phyloP scores from a whole-genome alignment of 2,797 vertebrate genomes.

The Hypotaenidia okinawae region DNA sequence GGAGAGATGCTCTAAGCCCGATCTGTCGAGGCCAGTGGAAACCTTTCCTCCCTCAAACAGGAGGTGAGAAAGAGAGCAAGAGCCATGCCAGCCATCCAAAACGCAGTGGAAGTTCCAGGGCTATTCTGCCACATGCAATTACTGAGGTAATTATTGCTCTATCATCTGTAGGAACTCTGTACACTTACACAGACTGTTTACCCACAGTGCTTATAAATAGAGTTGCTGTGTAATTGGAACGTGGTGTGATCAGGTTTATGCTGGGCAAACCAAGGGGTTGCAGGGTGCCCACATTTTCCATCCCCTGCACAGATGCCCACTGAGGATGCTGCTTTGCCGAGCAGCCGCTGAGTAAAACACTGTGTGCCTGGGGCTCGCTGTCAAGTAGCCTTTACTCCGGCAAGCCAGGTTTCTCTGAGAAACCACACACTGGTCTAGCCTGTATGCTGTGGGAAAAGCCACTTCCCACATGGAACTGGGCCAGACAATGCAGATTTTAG shows the following conservation, averaged over 20 bases:
- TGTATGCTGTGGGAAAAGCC: conserved; percentile 4
- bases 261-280: background rate
- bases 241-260: background rate
- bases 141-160: background rate
- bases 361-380: background rate
- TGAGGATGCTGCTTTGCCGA: background rate
- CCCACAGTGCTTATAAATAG: background rate
- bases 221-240: fast-evolving
- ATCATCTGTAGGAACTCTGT: background rate
- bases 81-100: background rate
- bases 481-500: background rate
- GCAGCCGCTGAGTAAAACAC: background rate
- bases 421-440: conserved; percentile 19
- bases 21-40: background rate
- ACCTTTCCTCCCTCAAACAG: background rate
- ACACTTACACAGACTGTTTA: background rate
- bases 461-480: background rate
- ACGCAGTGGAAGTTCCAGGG: background rate
- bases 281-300: background rate
- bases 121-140: background rate
- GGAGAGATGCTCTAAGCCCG: background rate
- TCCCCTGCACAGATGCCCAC: background rate
- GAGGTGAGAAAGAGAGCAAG: background rate
- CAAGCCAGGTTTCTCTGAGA: background rate
- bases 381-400: background rate